Conservation (phyloP, 2,888 invertebrate species). For the Spodoptera littoralis region DNA sequence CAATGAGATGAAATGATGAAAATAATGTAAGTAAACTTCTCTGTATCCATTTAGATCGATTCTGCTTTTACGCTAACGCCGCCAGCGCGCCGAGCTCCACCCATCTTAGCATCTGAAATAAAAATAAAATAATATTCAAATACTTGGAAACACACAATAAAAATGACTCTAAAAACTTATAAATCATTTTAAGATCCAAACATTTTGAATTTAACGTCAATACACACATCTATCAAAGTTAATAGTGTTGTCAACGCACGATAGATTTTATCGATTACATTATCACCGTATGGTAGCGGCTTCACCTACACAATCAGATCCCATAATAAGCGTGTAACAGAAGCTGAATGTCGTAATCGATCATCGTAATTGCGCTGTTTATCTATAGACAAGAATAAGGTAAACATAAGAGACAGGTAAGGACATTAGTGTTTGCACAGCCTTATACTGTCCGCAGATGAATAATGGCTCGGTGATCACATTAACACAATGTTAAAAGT, state of each 20-base stretch:
- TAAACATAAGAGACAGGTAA: slow-evolving; percentile 78
- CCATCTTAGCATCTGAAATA: slow-evolving; percentile 53
- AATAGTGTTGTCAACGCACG: slow-evolving; percentile 73
- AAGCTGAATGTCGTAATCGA: slow-evolving; percentile 78
- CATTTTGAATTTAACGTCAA: slow-evolving; percentile 26
- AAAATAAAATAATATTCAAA: slow-evolving; percentile 40
- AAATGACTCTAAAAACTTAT: slow-evolving; percentile 16
- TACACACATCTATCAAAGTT: slow-evolving; percentile 74
- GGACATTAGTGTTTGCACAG: slow-evolving; percentile 74
- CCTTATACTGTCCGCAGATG: slow-evolving; percentile 64
- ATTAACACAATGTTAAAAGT: slow-evolving; percentile 52
- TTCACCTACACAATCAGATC: slow-evolving; percentile 68
- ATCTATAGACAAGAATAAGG: slow-evolving; percentile 68
- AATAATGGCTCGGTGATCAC: slow-evolving; percentile 64
- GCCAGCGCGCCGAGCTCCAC: neutral
- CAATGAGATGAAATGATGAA: neutral
- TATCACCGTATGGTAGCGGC: slow-evolving; percentile 56
- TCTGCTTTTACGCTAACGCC: neutral
- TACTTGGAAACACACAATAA: slow-evolving; percentile 32
- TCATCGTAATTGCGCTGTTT: slow-evolving; percentile 76
- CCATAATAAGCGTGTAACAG: slow-evolving; percentile 72
- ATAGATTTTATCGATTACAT: slow-evolving; percentile 75
- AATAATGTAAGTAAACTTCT: slow-evolving; percentile 53
- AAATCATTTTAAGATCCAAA: slow-evolving; percentile 17
- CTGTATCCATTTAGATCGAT: slow-evolving; percentile 28